Percentiles rank a stretch among this genome's conserved stretches.
These are phyloP conservation scores for Panulirus ornatus DNA, from an alignment of 1,140 invertebrate species.

Conservation along the genomic window DNA sequence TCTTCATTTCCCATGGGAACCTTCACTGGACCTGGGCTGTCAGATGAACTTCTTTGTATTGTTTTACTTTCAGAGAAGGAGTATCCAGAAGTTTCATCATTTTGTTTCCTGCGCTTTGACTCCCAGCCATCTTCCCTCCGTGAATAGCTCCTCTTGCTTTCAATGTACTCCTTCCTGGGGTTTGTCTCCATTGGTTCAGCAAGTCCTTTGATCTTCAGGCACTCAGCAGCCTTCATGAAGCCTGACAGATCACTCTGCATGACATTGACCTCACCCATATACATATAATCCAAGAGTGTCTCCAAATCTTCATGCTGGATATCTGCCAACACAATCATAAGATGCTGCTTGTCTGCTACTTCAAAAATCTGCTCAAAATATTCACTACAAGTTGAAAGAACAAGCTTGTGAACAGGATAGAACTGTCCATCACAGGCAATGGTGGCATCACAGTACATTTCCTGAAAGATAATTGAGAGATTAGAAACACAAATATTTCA, in stretches of 20 bases:
- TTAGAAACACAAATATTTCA: too few relatives aligned
- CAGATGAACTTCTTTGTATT: neutral
- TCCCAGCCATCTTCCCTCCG: slow-evolving; percentile 5
- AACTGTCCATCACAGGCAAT: slow-evolving; percentile 54
- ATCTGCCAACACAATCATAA: slow-evolving; percentile 33
- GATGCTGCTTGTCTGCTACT: slow-evolving; percentile 18
- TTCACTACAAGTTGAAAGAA: slow-evolving; percentile 59
- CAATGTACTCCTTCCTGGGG: neutral
- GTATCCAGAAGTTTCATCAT: neutral
- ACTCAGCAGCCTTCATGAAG: slow-evolving; percentile 56
- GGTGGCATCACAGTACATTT: slow-evolving; percentile 46
- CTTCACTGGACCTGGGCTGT: neutral
- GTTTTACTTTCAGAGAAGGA: neutral
- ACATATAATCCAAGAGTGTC: slow-evolving; percentile 58
- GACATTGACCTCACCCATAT: slow-evolving; percentile 44
- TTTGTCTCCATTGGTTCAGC: slow-evolving; percentile 21
- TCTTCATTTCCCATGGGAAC: neutral
- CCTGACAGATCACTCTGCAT: slow-evolving; percentile 13
- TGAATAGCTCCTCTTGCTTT: neutral
- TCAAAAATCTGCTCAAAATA: slow-evolving; percentile 58
- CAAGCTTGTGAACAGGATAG: slow-evolving; percentile 55
- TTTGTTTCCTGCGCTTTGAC: neutral
- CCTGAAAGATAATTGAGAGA: slow-evolving; percentile 23
- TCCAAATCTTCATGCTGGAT: slow-evolving; percentile 37
- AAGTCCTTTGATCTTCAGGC: slow-evolving; percentile 43